Evolutionary conservation across 2,888 invertebrate species (phyloP).

Genomic region (Erebia epiphron): DNA sequence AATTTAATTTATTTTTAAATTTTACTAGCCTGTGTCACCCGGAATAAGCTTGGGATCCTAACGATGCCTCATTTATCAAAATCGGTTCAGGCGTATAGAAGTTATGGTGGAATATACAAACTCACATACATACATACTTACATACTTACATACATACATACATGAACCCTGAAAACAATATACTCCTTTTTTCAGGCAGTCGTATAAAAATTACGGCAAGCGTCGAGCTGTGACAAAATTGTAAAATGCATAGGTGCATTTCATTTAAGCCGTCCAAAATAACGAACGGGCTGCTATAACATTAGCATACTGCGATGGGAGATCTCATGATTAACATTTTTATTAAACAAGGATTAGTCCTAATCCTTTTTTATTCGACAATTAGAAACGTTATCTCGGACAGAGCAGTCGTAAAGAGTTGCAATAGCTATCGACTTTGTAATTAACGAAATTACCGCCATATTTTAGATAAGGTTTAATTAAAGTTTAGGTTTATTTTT

Average conservation of each 20-base stretch:
- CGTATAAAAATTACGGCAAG: not conserved
- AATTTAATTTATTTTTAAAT: too few species aligned
- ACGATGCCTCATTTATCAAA: too few species aligned
- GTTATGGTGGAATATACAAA: too few species aligned
- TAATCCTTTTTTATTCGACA: constrained; percentile 83
- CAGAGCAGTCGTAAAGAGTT: constrained; percentile 79
- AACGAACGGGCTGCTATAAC: constrained; percentile 58
- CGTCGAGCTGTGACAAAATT: constrained; percentile 28
- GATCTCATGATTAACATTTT: constrained; percentile 82
- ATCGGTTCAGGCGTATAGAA: too few species aligned
- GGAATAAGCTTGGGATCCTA: too few species aligned
- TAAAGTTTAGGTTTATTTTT: constrained; percentile 52
- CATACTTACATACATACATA: too few species aligned
- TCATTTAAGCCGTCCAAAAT: constrained; percentile 50
- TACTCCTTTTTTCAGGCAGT: too few species aligned
- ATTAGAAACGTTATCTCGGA: constrained; percentile 78
- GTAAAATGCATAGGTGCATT: constrained; percentile 29
- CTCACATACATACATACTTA: too few species aligned
- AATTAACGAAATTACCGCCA: constrained; percentile 73
- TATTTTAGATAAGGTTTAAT: constrained; percentile 67
- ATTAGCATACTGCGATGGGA: constrained; percentile 76
- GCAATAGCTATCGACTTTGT: constrained; percentile 69
- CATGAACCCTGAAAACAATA: too few species aligned
- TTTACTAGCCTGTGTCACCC: too few species aligned
- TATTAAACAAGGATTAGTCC: constrained; percentile 79